A percentile compares a stretch with the other conserved stretches of the same genome.
Evolutionary conservation across 2,797 vertebrate species (phyloP).

Genomic region (Megalops cyprinoides): DNA sequence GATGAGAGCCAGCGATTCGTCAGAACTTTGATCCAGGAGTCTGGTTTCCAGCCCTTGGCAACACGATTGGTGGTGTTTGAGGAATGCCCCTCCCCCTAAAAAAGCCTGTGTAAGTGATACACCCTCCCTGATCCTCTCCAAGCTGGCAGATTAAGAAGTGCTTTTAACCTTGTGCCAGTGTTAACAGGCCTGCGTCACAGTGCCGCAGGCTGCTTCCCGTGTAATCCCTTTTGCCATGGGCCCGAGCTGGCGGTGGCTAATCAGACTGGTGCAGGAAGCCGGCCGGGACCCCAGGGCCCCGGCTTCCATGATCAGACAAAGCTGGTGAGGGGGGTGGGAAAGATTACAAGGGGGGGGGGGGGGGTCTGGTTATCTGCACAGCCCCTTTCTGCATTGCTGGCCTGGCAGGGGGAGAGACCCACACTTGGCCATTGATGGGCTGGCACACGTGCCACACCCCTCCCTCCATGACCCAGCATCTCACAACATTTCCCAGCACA

Average conservation of each 20-base stretch:
- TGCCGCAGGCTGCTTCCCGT: slow-evolving; percentile 52
- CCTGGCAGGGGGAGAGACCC: background rate
- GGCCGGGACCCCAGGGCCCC: background rate
- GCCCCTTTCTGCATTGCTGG: background rate
- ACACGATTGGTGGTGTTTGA: slow-evolving; percentile 22
- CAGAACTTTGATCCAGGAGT: slow-evolving; percentile 5
- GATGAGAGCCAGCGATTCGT: slow-evolving; percentile 9
- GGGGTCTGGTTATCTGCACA: background rate
- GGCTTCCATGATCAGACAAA: background rate
- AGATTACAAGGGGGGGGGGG: background rate
- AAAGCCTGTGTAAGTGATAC: slow-evolving; percentile 41
- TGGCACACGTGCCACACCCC: too few relatives aligned
- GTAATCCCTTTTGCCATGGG: slow-evolving; percentile 59
- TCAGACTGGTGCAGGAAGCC: background rate
- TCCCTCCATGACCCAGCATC: too few relatives aligned
- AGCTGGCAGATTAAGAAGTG: slow-evolving; percentile 25
- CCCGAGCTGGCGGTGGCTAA: background rate
- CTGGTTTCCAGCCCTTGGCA: slow-evolving; percentile 6
- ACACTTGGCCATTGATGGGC: too few relatives aligned
- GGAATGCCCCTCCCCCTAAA: slow-evolving; percentile 33
- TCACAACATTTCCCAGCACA: too few relatives aligned
- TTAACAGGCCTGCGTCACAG: slow-evolving; percentile 55
- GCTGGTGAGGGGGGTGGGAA: background rate
- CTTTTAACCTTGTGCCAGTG: slow-evolving; percentile 58
- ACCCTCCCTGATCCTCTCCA: slow-evolving; percentile 41